A percentile compares a stretch with the other conserved stretches of the same genome.
Conservation (phyloP, 2,113 vertebrate species). For the Kryptolebias marmoratus region DNA sequence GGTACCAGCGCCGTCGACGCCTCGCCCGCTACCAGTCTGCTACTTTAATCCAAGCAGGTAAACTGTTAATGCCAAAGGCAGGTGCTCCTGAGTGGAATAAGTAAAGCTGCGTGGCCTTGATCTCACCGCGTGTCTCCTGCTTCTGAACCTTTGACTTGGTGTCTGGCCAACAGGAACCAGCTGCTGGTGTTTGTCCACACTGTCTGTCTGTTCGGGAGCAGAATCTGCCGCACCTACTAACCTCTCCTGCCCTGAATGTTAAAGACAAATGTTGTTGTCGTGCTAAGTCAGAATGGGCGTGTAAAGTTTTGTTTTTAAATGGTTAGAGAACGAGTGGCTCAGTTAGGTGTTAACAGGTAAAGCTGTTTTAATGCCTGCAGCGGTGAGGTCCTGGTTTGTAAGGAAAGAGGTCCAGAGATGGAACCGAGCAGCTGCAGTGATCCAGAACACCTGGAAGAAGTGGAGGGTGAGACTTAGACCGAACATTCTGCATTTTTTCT, state of each 20-base stretch:
- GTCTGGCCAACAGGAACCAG: conserved; percentile 27
- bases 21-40: conserved; percentile 76
- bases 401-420: conserved; percentile 81
- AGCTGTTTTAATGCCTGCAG: conserved; percentile 67
- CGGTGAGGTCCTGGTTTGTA: conserved; percentile 88
- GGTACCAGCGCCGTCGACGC: conserved; percentile 72
- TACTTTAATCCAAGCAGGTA: conserved; percentile 92
- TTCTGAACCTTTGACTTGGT: conserved; percentile 49
- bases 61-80: conserved; percentile 14
- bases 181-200: conserved; percentile 28
- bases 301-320: not conserved
- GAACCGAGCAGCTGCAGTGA: conserved; percentile 80
- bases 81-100: not conserved
- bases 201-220: conserved; percentile 26
- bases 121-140: conserved; percentile 4
- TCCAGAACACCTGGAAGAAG: conserved; percentile 86
- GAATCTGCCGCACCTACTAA: not conserved
- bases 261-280: conserved; percentile 2
- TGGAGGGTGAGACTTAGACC: conserved; percentile 85
- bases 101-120: conserved; percentile 1
- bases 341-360: not conserved
- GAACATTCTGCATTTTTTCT: not conserved
- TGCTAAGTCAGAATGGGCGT: not conserved
- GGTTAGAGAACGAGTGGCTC: not conserved
- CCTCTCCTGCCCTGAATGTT: not conserved